Conservation (phyloP, 2,113 vertebrate genomes). For the Bolborhynchus lineola region DNA sequence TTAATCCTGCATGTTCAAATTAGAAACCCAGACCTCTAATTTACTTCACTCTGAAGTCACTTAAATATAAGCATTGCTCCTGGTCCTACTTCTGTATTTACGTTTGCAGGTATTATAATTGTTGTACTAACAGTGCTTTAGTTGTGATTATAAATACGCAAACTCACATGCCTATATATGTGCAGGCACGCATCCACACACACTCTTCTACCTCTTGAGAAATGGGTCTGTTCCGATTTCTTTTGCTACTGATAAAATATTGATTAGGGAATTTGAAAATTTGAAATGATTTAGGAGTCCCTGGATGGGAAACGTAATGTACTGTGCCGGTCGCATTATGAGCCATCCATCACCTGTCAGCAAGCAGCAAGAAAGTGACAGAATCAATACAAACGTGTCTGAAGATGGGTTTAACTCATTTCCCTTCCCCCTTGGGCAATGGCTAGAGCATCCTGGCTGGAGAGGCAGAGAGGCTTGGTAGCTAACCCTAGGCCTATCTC, state of each 20-base stretch:
- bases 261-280: conserved; percentile 83
- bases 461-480: background rate
- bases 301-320: conserved; percentile 75
- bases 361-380: conserved; percentile 75
- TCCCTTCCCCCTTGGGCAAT: conserved; percentile 56
- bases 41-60: background rate
- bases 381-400: conserved; percentile 79
- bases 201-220: conserved; percentile 26
- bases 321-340: conserved; percentile 71
- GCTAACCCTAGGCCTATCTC: background rate
- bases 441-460: background rate
- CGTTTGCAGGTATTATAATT: background rate
- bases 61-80: background rate
- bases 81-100: background rate
- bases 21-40: background rate
- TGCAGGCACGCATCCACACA: background rate
- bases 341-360: conserved; percentile 81
- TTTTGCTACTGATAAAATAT: conserved; percentile 78
- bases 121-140: background rate
- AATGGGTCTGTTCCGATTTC: conserved; percentile 60
- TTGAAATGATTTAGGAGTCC: conserved; percentile 81
- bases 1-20: background rate
- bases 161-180: background rate
- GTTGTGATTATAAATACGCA: background rate
- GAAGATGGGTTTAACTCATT: conserved; percentile 79